Evolutionary conservation across 23 tunicate species (phyloP), one percentile per base, ranked within the genome.

Genomic region (Pegea sp.): DNA sequence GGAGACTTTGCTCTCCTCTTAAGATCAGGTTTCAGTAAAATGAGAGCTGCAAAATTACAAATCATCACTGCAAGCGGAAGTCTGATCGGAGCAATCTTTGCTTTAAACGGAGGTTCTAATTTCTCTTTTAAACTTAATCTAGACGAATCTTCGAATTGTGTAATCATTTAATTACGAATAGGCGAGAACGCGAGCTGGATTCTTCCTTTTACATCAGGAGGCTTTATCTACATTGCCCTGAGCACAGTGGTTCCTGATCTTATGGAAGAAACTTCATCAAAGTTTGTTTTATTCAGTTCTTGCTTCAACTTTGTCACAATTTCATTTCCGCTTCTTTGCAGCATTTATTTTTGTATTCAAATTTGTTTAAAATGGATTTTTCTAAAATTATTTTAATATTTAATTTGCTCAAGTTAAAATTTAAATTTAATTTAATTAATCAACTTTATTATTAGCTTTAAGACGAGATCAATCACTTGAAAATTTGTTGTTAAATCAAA

Each of bases 141-240:
- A 52, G 25, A 0, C 16, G 56, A n/a, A 16, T 0, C 56, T 19
- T 22, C 0, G 24, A 19, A 19, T 27, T 26, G 21, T 56, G 49
- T 27, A 6, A 20, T 18, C 7, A 24, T 23, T 56, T 11, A 8
- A 31, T 18, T 32, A 22, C 23, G 22, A 6, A 3, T 49, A 76
- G 88, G 75, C 34, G 88, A 68, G 22, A 63, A 56, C 20, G 84
- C 64, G 29, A 32, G 62, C 7, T 84, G 81, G 76, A 74, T 84
- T 31, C 58, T 84, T 19, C 95, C 95, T 2, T 84, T 84, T 28
- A 84, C 95, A 31, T 73, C 95, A 3, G 95, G 95, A n/a, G 95
- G 95, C 19, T 84, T 84, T 33, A 67, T 84, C 7, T 73, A 84
- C 62, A 64, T 84, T 23, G 81, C 95, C 3, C 76, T 84, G 13